A percentile compares a stretch with the other conserved stretches of the same genome.
phyloP scores from a whole-genome alignment of 2,888 invertebrate species.

The Clivina fossor region DNA sequence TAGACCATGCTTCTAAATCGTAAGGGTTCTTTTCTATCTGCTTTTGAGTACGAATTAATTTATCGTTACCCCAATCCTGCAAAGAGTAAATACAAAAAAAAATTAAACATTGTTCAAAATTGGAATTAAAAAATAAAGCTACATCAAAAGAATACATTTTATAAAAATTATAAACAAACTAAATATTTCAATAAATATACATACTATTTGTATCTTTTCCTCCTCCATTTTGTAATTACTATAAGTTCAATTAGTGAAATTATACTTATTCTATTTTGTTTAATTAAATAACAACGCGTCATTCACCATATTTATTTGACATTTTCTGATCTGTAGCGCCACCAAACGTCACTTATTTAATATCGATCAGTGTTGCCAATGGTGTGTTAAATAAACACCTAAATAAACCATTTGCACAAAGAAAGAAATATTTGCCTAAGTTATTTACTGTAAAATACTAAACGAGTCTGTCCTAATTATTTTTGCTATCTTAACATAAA shows the following conservation, averaged over 20 bases:
- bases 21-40: slow-evolving; percentile 86
- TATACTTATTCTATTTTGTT: slow-evolving; percentile 3
- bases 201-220: slow-evolving; percentile 24
- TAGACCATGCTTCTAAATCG: slow-evolving; percentile 97
- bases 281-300: slow-evolving; percentile 21
- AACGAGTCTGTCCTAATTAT: too few species aligned
- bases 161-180: background rate
- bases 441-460: too few species aligned
- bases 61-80: slow-evolving; percentile 90
- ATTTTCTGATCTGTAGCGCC: too few species aligned
- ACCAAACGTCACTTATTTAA: too few species aligned
- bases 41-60: slow-evolving; percentile 78
- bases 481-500: too few species aligned
- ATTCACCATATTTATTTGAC: slow-evolving; percentile 24
- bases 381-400: too few species aligned
- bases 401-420: too few species aligned
- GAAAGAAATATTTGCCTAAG: too few species aligned
- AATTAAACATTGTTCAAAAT: background rate
- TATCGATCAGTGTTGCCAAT: too few species aligned
- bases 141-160: background rate
- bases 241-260: background rate
- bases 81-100: slow-evolving; percentile 39
- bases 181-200: slow-evolving; percentile 3
- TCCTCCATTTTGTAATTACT: slow-evolving; percentile 16
- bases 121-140: background rate